Conservation (phyloP, 2,888 invertebrate genomes). For the Coecobrya sp. region DNA sequence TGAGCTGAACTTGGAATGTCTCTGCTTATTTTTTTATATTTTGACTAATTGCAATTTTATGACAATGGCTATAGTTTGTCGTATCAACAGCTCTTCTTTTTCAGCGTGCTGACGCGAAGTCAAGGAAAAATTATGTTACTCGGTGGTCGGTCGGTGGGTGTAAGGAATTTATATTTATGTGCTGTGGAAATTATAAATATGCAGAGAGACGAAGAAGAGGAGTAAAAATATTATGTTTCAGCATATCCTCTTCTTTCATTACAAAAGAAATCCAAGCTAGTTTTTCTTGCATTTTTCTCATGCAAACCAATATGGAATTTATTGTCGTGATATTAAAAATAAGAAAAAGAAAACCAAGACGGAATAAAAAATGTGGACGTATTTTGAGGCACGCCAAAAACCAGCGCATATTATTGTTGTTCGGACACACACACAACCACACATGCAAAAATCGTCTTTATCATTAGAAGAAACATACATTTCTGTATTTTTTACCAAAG, state of each 20-base stretch:
- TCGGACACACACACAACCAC: constrained; percentile 1
- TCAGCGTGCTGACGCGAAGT: constrained; percentile 2
- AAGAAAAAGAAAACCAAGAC: constrained; percentile 6
- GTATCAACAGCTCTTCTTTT: constrained; percentile 27
- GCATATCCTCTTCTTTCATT: constrained; percentile 42
- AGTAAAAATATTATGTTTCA: constrained; percentile 34
- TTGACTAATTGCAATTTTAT: constrained; percentile 45
- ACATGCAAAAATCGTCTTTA: constrained; percentile 2
- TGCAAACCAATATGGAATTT: constrained; percentile 59
- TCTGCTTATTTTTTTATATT: background rate
- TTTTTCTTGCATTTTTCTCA: constrained; percentile 30
- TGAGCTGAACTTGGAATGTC: background rate
- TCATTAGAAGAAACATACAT: constrained; percentile 3
- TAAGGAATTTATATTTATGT: constrained; percentile 50
- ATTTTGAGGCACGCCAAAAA: constrained; percentile 67
- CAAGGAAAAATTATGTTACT: constrained; percentile 5
- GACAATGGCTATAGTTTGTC: constrained; percentile 28
- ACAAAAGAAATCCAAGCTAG: background rate
- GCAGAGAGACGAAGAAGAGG: constrained; percentile 26
- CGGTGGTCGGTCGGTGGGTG: constrained; percentile 53
- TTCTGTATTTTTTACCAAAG: constrained; percentile 31
- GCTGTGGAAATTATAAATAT: constrained; percentile 62
- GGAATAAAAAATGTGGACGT: constrained; percentile 40
- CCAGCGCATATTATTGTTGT: constrained; percentile 44
- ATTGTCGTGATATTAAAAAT: constrained; percentile 56